Percentiles rank a stretch among this genome's conserved stretches.
phyloP scores from a whole-genome alignment of 2,113 vertebrate genomes.

The Ophiodon elongatus region DNA sequence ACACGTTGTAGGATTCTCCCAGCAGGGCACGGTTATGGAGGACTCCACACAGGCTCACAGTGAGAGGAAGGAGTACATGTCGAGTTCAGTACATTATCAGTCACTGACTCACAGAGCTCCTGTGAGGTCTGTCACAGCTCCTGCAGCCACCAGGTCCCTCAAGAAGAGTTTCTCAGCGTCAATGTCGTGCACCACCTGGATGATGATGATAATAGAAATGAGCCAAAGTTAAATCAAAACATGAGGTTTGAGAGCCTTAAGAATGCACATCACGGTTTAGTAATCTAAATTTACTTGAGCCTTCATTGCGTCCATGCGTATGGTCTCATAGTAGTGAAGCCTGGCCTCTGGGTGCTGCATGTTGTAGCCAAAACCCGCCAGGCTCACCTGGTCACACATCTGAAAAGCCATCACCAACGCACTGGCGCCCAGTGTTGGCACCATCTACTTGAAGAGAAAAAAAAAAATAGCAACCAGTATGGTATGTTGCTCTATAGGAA shows the following conservation, averaged over 20 bases:
- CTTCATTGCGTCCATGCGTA: constrained; percentile 81
- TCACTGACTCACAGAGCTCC: constrained; percentile 76
- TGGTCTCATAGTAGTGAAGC: constrained; percentile 85
- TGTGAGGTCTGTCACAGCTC: constrained; percentile 83
- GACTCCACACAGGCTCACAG: not conserved
- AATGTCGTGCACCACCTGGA: constrained; percentile 85
- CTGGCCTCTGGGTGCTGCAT: constrained; percentile 79
- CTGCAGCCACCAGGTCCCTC: constrained; percentile 78
- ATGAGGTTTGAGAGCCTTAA: not conserved
- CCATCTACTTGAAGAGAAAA: constrained; percentile 52
- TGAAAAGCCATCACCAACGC: constrained; percentile 84
- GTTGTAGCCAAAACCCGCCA: constrained; percentile 87
- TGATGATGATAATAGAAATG: not conserved
- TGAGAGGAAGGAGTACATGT: constrained; percentile 20
- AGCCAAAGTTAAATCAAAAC: not conserved
- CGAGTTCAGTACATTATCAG: constrained; percentile 35
- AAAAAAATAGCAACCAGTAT: not conserved
- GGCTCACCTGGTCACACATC: constrained; percentile 86
- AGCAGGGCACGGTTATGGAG: not conserved
- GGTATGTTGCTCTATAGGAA: not conserved
- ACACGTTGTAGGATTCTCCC: not conserved
- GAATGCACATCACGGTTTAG: not conserved
- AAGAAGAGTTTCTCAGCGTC: constrained; percentile 83
- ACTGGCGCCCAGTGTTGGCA: constrained; percentile 83
- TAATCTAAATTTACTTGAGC: constrained; percentile 64